Base-by-base conservation (phyloP, 2,797 vertebrate genomes). In the Monodelphis domestica region DNA sequence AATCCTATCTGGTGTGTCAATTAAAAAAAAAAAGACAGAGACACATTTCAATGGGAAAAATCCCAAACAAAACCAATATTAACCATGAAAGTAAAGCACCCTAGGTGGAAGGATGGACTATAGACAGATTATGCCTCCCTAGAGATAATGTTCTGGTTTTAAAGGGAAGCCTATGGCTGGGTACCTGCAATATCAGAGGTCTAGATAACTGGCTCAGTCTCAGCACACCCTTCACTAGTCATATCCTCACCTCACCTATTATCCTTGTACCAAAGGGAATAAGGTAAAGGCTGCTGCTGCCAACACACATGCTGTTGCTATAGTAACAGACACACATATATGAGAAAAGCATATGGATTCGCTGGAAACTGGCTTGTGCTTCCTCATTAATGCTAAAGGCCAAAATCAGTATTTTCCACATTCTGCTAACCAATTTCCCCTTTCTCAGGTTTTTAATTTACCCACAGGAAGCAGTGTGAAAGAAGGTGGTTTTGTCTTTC, bases 401-500 rank as follows among this genome's bases (percentile, higher is more conserved):
- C 53, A n/a, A 0, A 0, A 28, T 51, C 88, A 29, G 38, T 54
- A 45, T 45, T 45, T 78, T 78, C 21, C 70, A 78, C 38, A 45
- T 17, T 45, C 17, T 78, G 21, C 70, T 78, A 45, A 88, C 5
- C 17, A 53, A 57, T 51, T 88, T 38, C 12, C 9, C 9, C 33
- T 5, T 63, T n/a, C 45, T 92, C 9, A 51, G 54, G 54, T 38
- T 91, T 88, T 89, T 30, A 63, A 63, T 70, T 10, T 52, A 57
- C 53, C 28, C 88, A 55, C 70, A 56, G 53, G 87, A 30, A 90
- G 54, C 53, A 54, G 95, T 93, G 63, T 54, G 89, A 10, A 91
- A 96, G 93, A 57, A 12, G 26, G 1, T 90, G 2, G 88, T 88
- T 59, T 12, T 57, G 14, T 78, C 21, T 29, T 87, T 38, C 21